Conservation (phyloP, 2,113 vertebrate genomes). For the Typhlomys cinereus region DNA sequence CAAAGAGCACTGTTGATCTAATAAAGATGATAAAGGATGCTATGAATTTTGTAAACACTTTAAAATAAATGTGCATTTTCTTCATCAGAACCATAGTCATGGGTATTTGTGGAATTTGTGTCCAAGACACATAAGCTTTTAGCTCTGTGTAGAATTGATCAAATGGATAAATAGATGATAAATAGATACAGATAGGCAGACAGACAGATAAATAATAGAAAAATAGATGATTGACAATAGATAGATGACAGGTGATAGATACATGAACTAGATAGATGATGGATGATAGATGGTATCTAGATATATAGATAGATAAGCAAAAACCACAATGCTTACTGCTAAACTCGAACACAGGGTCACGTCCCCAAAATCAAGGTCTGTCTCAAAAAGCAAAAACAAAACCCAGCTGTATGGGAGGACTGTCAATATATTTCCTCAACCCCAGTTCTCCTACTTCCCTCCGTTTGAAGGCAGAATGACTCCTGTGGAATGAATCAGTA, state of each 20-base stretch:
- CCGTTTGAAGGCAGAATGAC: neutral
- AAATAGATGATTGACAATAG: no score
- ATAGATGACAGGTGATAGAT: no score
- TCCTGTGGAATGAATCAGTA: neutral
- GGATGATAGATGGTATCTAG: neutral
- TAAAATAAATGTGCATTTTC: neutral
- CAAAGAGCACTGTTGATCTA: neutral
- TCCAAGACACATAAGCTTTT: neutral
- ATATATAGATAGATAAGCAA: neutral
- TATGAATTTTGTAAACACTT: neutral
- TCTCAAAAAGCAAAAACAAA: neutral
- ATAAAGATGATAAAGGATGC: neutral
- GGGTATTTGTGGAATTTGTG: neutral
- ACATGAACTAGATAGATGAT: no score
- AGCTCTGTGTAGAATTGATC: neutral
- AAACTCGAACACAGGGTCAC: neutral
- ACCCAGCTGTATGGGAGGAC: neutral
- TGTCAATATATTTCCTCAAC: fast-evolving
- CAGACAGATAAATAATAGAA: neutral
- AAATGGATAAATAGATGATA: neutral
- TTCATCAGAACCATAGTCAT: neutral
- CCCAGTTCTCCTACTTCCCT: neutral
- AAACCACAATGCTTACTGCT: neutral
- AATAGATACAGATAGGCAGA: neutral
- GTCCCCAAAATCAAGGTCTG: neutral